These are phyloP conservation scores for Picathartes gymnocephalus DNA, from an alignment of 2,113 vertebrate genomes.

Conservation along the genomic window DNA sequence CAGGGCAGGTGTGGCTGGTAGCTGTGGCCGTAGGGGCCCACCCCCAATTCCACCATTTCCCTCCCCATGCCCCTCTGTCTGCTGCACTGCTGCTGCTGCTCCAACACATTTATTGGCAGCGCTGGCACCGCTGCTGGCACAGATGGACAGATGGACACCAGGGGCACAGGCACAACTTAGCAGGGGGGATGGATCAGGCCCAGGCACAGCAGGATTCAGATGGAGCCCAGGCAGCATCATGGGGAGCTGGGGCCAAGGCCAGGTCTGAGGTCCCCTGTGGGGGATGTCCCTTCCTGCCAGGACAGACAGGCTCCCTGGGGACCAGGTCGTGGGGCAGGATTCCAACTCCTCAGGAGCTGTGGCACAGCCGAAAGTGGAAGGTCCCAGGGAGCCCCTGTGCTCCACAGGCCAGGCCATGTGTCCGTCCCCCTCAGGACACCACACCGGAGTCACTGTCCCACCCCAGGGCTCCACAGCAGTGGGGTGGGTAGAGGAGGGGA, in stretches of 20 bases:
- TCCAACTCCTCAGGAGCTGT: background rate
- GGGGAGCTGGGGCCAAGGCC: background rate
- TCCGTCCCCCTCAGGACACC: fast-evolving
- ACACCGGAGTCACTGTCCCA: fast-evolving
- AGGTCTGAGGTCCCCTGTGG: background rate
- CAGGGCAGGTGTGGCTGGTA: fast-evolving
- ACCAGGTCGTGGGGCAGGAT: fast-evolving
- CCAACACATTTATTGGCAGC: constrained; percentile 35
- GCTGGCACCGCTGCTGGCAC: background rate
- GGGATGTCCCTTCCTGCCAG: background rate
- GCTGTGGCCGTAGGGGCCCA: fast-evolving
- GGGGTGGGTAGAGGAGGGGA: background rate
- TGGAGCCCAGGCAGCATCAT: background rate
- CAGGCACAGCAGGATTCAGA: background rate
- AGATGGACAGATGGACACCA: background rate
- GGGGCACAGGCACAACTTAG: background rate
- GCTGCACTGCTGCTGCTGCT: background rate
- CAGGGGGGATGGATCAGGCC: background rate
- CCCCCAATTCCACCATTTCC: fast-evolving
- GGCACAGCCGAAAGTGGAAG: background rate
- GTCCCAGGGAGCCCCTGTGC: background rate
- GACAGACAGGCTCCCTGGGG: background rate
- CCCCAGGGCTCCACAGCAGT: fast-evolving
- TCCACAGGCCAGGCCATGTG: background rate
- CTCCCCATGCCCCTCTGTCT: background rate